Evolutionary conservation across 2,888 invertebrate genomes (phyloP).

Genomic region (Trachelus troglodyta): DNA sequence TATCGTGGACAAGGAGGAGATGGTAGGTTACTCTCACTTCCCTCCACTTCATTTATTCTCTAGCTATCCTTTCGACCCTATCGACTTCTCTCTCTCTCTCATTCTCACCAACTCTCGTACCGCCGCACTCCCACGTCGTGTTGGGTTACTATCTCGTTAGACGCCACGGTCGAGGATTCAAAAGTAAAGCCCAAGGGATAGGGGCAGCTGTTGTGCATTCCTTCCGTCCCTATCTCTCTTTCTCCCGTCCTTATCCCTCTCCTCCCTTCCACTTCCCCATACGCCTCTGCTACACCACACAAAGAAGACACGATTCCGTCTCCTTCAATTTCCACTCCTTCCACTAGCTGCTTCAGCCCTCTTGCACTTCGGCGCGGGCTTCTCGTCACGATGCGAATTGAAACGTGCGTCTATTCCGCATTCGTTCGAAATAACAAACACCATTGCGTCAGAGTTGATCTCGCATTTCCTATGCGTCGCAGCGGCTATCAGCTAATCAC

Average conservation of each 20-base stretch:
- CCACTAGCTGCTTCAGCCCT: slow-evolving; percentile 15
- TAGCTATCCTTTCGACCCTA: neutral
- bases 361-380: neutral
- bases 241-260: slow-evolving; percentile 23
- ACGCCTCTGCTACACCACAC: neutral
- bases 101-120: slow-evolving; percentile 12
- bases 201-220: slow-evolving; percentile 58
- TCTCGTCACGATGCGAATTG: too few relatives aligned
- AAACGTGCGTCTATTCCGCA: too few relatives aligned
- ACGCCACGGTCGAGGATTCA: slow-evolving; percentile 38
- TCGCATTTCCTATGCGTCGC: too few relatives aligned
- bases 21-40: slow-evolving; percentile 3
- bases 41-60: too few relatives aligned
- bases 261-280: slow-evolving; percentile 17
- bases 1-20: neutral
- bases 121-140: slow-evolving; percentile 18
- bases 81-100: slow-evolving; percentile 16
- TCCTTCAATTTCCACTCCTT: slow-evolving; percentile 8
- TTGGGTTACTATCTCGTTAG: slow-evolving; percentile 46
- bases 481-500: too few relatives aligned
- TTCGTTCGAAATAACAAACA: too few relatives aligned
- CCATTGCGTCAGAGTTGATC: too few relatives aligned
- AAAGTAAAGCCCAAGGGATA: slow-evolving; percentile 49
- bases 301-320: slow-evolving; percentile 6
- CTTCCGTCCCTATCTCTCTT: slow-evolving; percentile 33